Evolutionary conservation across 2,113 vertebrate species (phyloP).

Genomic region (Vulpes ferrilata): DNA sequence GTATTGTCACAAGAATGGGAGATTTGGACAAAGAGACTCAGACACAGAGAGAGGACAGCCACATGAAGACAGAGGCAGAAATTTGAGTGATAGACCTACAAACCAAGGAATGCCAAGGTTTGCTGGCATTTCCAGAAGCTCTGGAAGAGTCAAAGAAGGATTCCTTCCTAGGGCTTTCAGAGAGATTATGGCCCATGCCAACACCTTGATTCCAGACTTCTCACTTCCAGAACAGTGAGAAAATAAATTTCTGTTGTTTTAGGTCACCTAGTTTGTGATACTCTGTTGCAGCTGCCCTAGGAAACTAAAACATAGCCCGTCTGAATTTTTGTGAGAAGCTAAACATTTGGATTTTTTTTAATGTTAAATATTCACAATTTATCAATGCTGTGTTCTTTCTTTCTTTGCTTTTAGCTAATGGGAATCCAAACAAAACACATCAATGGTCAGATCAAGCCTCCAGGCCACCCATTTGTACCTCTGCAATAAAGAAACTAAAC

Average conservation of each 20-base stretch:
- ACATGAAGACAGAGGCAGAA: neutral
- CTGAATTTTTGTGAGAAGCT: neutral
- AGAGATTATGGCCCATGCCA: neutral
- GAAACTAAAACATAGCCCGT: neutral
- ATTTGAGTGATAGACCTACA: neutral
- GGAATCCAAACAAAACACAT: slow-evolving; percentile 1
- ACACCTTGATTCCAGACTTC: neutral
- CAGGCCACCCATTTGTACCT: neutral
- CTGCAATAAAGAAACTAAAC: slow-evolving; percentile 14
- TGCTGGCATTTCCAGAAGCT: neutral
- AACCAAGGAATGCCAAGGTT: neutral
- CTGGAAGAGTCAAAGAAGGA: neutral
- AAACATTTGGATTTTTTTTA: neutral
- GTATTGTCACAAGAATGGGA: neutral
- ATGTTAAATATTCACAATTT: neutral
- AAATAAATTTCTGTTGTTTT: neutral
- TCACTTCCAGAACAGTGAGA: neutral
- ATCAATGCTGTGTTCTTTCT: neutral
- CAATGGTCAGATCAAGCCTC: neutral
- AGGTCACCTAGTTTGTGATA: neutral
- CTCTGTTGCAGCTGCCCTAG: neutral
- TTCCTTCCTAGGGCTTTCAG: neutral
- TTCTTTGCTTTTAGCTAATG: neutral
- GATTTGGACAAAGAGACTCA: neutral
- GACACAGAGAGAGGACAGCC: neutral